Base-by-base conservation (phyloP, 2,888 invertebrate species). In the Apomyelois bistriatella region DNA sequence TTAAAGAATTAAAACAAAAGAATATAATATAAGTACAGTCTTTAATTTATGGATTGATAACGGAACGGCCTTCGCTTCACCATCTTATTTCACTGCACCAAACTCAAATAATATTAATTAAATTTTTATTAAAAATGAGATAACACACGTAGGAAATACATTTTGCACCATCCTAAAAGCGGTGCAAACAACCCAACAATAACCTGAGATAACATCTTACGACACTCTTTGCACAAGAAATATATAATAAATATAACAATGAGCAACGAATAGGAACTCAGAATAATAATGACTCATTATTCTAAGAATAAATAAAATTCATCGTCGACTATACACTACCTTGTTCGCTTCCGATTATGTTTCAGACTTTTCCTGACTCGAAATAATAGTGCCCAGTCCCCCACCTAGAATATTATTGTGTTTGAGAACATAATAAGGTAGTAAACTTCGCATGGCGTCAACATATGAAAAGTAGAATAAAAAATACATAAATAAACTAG, bases 241-340 rank as follows among this genome's bases (percentile, higher is more conserved):
- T 17, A 35, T 15, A 40, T 16, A 40, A 40, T 40, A 16, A n/a
- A 40, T 10, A 40, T 40, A 43, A 43, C 42, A 43, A 43, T 12
- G 41, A 3, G 22, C 42, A 43, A 43, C 28, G 15, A 40, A 40
- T 40, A 16, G 15, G 7, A 43, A 32, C 15, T 46, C 8, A 15
- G 30, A 30, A 46, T 30, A 15, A 43, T n/a, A 43, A 43, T 46
- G 15, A 46, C 1, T 46, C 30, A 46, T 32, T 32, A 46, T 46
- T 15, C 32, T 32, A 9, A 46, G 32, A 46, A 46, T 46, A 46
- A 46, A 16, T 46, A 15, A 16, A 32, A 46, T 32, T n/a, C 46
- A 46, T 32, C 32, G 32, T 15, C 46, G 15, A 46, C 32, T 32
- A 46, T 46, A 46, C 46, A 46, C 46, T 46, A 46, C 46, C 46